Conservation (phyloP, 2,113 vertebrate genomes). For the Hepsetus odoe region DNA sequence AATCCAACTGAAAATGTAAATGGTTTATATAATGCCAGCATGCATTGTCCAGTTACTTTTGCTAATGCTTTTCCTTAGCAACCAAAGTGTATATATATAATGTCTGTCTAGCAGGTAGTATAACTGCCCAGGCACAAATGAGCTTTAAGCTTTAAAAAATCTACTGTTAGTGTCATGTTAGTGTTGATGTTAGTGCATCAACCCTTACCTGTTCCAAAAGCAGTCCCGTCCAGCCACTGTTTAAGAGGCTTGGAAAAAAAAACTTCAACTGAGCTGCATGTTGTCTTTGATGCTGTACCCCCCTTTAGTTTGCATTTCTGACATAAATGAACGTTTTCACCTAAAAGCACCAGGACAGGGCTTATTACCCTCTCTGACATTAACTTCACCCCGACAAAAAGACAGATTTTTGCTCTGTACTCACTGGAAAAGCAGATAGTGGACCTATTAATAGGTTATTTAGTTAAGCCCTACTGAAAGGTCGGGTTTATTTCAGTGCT, state of each 20-base stretch:
- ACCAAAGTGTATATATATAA: not conserved
- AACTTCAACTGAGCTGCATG: constrained; percentile 31
- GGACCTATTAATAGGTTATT: constrained; percentile 29
- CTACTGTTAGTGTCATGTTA: not conserved
- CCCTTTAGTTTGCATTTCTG: constrained; percentile 26
- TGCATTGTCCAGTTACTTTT: too few species aligned
- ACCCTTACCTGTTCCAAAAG: not conserved
- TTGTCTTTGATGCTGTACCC: constrained; percentile 47
- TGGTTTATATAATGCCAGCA: too few species aligned
- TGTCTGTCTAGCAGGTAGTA: too few species aligned
- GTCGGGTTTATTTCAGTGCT: constrained; percentile 41
- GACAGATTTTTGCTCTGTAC: constrained; percentile 16
- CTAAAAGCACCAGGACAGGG: constrained; percentile 34
- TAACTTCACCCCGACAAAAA: not conserved
- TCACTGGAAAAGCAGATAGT: constrained; percentile 22
- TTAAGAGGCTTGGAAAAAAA: constrained; percentile 21
- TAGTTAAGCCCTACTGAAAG: constrained; percentile 39
- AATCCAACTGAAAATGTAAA: too few species aligned
- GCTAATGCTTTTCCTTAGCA: not conserved
- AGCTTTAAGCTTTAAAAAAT: constrained; percentile 2
- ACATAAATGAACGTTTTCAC: constrained; percentile 37
- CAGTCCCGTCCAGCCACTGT: constrained; percentile 30
- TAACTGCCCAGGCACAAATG: not conserved
- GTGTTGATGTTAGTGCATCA: not conserved
- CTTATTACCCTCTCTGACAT: constrained; percentile 35